A percentile compares a stretch with the other conserved stretches of the same genome.
Conservation (phyloP, 2,113 vertebrate species). For the Campylomormyrus tamandua region DNA sequence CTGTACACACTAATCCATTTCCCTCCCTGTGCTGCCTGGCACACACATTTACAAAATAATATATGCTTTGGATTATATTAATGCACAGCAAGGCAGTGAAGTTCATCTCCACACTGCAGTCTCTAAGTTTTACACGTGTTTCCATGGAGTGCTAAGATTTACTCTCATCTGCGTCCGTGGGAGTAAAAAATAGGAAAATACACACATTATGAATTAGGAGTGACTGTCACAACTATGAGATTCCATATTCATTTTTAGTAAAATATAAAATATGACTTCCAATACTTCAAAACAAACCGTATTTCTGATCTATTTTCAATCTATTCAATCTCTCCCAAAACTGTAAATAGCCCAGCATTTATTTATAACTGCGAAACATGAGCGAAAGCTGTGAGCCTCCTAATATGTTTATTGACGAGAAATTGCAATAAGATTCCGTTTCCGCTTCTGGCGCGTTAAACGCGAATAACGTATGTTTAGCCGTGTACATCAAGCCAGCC, state of each 20-base stretch:
- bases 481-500: not conserved
- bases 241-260: not conserved
- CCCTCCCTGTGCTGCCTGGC: not conserved
- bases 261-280: not conserved
- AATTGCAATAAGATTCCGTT: not conserved
- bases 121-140: not conserved
- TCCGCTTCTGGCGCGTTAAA: not conserved
- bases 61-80: not conserved
- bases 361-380: not conserved
- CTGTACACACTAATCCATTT: not conserved
- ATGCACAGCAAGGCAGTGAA: not conserved
- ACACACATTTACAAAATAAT: not conserved
- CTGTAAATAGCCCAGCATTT: not conserved
- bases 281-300: not conserved
- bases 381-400: not conserved
- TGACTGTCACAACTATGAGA: not conserved
- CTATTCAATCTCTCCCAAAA: not conserved
- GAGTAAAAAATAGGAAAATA: not conserved
- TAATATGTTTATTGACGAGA: not conserved
- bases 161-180: not conserved
- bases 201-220: not conserved
- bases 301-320: not conserved
- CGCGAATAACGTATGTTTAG: not conserved
- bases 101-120: not conserved
- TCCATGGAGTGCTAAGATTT: not conserved